Evolutionary conservation across 2,888 invertebrate species (phyloP).

Genomic region (Eupithecia pulchellata): DNA sequence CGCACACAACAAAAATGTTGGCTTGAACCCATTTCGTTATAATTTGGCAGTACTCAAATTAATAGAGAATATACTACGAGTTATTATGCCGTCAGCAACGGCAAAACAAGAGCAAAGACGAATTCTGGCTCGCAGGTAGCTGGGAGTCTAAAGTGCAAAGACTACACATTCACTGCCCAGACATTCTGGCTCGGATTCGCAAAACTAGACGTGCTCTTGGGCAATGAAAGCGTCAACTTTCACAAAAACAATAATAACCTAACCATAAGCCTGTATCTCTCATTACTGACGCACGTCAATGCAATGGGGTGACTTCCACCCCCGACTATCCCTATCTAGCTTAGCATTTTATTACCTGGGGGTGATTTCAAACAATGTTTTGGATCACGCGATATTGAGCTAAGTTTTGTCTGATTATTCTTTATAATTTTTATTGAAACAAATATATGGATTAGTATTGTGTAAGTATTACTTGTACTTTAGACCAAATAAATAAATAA

Average conservation of each 20-base stretch:
- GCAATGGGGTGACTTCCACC: not conserved
- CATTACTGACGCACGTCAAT: not conserved
- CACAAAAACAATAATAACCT: not conserved
- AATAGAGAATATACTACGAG: not conserved
- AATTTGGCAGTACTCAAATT: not conserved
- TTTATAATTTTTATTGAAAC: no score
- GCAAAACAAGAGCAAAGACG: not conserved
- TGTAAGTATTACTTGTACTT: no score
- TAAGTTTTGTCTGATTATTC: not conserved
- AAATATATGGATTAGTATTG: no score
- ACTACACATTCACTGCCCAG: no score
- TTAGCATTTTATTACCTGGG: conserved; percentile 3
- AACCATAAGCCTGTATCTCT: not conserved
- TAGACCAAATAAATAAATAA: no score
- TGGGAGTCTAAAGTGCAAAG: no score
- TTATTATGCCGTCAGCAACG: not conserved
- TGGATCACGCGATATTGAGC: conserved; percentile 1
- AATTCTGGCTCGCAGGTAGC: no score
- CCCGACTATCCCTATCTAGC: conserved; percentile 2
- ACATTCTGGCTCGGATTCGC: no score
- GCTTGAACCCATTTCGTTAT: not conserved
- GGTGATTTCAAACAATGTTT: not conserved
- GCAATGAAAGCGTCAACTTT: not conserved
- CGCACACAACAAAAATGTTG: not conserved
- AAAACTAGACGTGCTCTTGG: not conserved